Base-by-base conservation (phyloP, 1,140 invertebrate genomes). In the Metopolophium dirhodum region DNA sequence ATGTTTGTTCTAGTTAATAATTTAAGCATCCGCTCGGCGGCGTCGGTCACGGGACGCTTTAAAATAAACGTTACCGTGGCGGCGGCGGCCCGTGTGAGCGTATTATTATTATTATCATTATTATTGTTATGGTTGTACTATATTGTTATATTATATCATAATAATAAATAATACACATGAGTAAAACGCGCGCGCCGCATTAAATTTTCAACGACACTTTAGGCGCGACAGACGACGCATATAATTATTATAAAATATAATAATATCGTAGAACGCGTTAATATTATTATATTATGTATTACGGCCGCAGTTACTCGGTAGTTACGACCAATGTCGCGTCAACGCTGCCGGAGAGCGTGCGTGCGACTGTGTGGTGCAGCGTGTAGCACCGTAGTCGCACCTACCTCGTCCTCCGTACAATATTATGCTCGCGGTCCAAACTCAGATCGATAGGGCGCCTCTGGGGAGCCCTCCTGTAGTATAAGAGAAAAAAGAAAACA, bases 361-460 rank as follows among this genome's bases (percentile, higher is more conserved):
- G 47, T 22, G 86, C 45, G 82, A 85, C 22, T 85, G 85, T 49
- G 47, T 30, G 14, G 45, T 49, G 45, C 30, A n/a, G 41, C 30
- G 30, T n/a, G 30, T 14, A 77, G 61, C 61, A n/a, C 61, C 61
- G 57, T 61, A 30, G 26, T 61, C 11, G 57, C 51, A 90, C 30
- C 88, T 54, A 9, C 41, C 35, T 37, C 22, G 20, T 37, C 82
- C 35, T 26, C 22, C 4, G 83, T 6, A n/a, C 61, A 77, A 77
- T 77, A 35, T 77, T 30, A 26, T 83, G 82, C n/a, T 51, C 11
- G 90, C 23, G n/a, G 61, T n/a, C 61, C 35, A 37, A 57, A 93
- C 82, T 85, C 91, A 86, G 82, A 93, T 92, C 91, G 54, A 92
- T 92, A 91, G 91, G 91, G 30, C 49, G 91, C 26, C 91, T 54